A percentile compares a stretch with the other conserved stretches of the same genome.
Conservation (phyloP, 1,140 invertebrate species). For the Cotesia typhae region DNA sequence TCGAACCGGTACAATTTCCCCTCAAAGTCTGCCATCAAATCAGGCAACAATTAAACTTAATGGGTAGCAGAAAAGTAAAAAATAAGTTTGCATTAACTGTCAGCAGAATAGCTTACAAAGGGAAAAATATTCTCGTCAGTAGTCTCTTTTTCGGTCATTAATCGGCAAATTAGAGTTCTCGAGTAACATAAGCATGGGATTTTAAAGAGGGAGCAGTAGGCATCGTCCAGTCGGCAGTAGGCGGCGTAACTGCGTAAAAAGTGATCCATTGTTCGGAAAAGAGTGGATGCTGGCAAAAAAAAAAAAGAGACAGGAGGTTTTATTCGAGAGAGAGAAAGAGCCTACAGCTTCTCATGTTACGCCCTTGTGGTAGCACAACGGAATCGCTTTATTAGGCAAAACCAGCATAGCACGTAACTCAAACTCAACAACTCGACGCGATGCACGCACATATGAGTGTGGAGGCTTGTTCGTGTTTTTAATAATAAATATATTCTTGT, state of each 20-base stretch:
- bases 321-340: constrained; percentile 36
- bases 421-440: background rate
- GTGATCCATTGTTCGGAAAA: constrained; percentile 13
- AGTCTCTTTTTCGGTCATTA: constrained; percentile 16
- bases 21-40: too few relatives aligned
- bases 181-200: constrained; percentile 11
- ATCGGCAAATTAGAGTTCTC: constrained; percentile 22
- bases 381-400: constrained; percentile 64
- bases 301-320: background rate
- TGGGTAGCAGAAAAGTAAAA: too few relatives aligned
- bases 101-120: background rate
- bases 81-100: constrained; percentile 10
- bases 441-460: too few relatives aligned
- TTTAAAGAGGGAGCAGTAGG: background rate
- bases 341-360: constrained; percentile 64
- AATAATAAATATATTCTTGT: constrained; percentile 15
- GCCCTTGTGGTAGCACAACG: constrained; percentile 54
- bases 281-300: background rate
- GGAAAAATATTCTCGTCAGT: background rate
- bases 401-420: constrained; percentile 27
- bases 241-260: constrained; percentile 29
- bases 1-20: too few relatives aligned
- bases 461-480: background rate
- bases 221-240: background rate
- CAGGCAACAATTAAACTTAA: too few relatives aligned